phyloP scores from a whole-genome alignment of 2,888 invertebrate species.

The Rhopalosiphum nymphaeae region DNA sequence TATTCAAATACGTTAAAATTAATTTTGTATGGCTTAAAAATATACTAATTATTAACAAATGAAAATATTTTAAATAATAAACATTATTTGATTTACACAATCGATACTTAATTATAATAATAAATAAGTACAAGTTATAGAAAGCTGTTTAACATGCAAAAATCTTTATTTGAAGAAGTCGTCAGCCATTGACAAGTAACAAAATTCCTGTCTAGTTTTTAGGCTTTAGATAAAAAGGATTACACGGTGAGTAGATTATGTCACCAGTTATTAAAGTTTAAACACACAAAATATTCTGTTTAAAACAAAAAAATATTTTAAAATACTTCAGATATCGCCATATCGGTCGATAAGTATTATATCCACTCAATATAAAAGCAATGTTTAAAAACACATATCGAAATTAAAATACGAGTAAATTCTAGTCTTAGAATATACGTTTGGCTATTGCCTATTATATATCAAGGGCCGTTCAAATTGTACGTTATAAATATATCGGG shows the following conservation, averaged over 20 bases:
- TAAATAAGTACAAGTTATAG: not conserved
- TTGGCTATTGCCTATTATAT: not conserved
- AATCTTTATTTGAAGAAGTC: too few species aligned
- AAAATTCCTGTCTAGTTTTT: not conserved
- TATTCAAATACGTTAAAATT: too few species aligned
- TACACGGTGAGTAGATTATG: not conserved
- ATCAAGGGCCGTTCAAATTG: constrained; percentile 20
- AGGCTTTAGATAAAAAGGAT: not conserved
- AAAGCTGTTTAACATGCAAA: not conserved
- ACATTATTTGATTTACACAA: not conserved
- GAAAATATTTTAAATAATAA: too few species aligned
- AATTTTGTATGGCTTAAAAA: too few species aligned
- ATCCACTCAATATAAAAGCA: not conserved
- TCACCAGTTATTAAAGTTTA: not conserved
- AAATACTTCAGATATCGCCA: not conserved
- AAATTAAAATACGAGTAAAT: not conserved
- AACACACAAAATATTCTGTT: not conserved
- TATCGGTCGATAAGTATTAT: not conserved
- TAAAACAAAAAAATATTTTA: not conserved
- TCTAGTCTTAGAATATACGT: not conserved
- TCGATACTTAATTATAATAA: not conserved
- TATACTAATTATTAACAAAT: too few species aligned
- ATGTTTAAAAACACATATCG: not conserved
- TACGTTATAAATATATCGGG: not conserved
- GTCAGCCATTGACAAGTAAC: too few species aligned